Conservation (phyloP, 2,888 invertebrate genomes). For the Melikaiella ostensackeni region DNA sequence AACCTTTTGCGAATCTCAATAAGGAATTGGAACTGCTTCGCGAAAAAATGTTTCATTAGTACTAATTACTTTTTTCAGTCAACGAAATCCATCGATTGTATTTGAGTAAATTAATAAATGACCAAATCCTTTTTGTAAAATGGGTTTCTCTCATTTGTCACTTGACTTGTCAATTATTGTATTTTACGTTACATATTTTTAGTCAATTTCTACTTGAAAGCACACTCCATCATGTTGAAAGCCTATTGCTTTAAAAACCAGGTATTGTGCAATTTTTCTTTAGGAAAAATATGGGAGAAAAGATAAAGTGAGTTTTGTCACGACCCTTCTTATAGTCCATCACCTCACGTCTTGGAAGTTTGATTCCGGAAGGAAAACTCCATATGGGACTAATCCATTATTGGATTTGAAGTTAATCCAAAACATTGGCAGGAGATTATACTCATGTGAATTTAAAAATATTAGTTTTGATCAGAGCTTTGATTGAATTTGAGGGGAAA, state of each 20-base stretch:
- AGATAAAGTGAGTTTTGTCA: neutral
- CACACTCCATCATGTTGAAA: slow-evolving; percentile 4
- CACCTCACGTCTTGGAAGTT: neutral
- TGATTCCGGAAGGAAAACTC: neutral
- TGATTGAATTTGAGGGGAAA: no score
- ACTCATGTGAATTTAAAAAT: neutral
- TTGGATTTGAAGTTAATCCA: neutral
- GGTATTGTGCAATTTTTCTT: neutral
- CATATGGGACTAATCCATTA: neutral
- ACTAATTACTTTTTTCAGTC: no score
- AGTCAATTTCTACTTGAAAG: neutral
- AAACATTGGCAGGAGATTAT: neutral
- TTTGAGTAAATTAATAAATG: neutral
- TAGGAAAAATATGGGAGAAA: neutral
- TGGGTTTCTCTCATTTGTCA: neutral
- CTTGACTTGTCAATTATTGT: no score
- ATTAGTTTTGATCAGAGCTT: neutral
- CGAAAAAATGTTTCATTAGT: neutral
- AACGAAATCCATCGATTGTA: neutral
- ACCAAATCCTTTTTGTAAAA: neutral
- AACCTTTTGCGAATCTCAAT: neutral
- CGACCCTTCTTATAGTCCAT: neutral
- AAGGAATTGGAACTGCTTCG: neutral
- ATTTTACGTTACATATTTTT: neutral
- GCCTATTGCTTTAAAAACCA: neutral